phyloP scores from a whole-genome alignment of 2,888 invertebrate species.

The Agrypnus murinus region DNA sequence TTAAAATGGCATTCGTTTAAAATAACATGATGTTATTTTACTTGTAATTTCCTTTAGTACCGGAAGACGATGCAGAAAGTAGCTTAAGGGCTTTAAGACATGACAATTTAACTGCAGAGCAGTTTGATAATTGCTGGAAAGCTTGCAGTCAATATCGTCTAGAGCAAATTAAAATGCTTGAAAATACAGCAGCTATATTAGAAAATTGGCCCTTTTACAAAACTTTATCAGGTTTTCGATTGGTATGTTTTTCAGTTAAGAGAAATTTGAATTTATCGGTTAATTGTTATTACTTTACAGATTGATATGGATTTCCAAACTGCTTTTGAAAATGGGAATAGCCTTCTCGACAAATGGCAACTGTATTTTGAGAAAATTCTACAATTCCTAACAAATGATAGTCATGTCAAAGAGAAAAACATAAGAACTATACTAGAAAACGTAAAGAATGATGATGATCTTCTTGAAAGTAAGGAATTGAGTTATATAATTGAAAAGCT shows the following conservation, averaged over 20 bases:
- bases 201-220: constrained; percentile 23
- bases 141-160: constrained; percentile 48
- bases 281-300: constrained; percentile 20
- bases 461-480: too few species aligned
- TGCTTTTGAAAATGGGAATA: not conserved
- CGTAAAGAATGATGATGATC: too few species aligned
- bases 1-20: too few species aligned
- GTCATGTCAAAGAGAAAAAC: too few species aligned
- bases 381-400: too few species aligned
- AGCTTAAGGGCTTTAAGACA: constrained; percentile 48
- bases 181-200: not conserved
- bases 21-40: too few species aligned
- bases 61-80: constrained; percentile 47
- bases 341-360: constrained; percentile 1
- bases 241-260: constrained; percentile 4
- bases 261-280: not conserved
- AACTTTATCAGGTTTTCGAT: not conserved
- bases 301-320: constrained; percentile 28
- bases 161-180: not conserved
- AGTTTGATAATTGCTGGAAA: constrained; percentile 53
- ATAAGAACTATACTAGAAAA: too few species aligned
- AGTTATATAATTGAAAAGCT: too few species aligned
- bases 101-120: constrained; percentile 50
- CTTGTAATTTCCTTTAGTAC: constrained; percentile 32
- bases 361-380: too few species aligned